Base-by-base conservation (phyloP, 1,140 invertebrate genomes). In the Riptortus pedestris region DNA sequence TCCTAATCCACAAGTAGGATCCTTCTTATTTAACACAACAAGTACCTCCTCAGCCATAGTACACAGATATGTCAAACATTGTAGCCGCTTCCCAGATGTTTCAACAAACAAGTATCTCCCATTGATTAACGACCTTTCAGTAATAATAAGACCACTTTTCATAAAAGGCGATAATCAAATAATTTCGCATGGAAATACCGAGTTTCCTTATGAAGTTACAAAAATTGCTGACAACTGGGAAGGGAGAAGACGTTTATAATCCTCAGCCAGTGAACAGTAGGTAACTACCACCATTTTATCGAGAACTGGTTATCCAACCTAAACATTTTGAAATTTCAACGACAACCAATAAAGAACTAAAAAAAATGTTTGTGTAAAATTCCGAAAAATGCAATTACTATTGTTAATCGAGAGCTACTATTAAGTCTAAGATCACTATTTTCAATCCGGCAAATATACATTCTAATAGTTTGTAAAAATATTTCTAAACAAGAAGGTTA, bases 1-100 rank as follows among this genome's bases (percentile, higher is more conserved):
- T 70, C 90, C 90, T 74, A 91, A 87, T 72, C 89, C 88, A 75
- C 83, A 83, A 77, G 85, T 85, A 77, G 89, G 87, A 80, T 83
- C 85, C 73, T 86, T 84, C 29, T 68, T 69, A 76, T 83, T 85
- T 76, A 89, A 79, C 75, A 87, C 86, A 74, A 90, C 87, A 79
- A 86, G 81, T 78, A 88, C 79, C 81, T 90, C 87, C 81, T 89
- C 87, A 81, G 86, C 86, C 86, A 90, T 89, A 33, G 55, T 68
- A 66, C 62, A 47, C 26, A 38, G 24, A 57, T 27, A 57, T 31
- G 18, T 27, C 24, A 24, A 48, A 63, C 62, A 63, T 63, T 57
- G 31, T 63, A 51, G 45, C 62, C 18, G 26, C 27, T 28, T 26
- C 20, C 43, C 62, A 63, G 51, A 55, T 57, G 51, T 63, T 63